Evolutionary conservation across 2,888 invertebrate species (phyloP).

Genomic region (Suillia variegata): DNA sequence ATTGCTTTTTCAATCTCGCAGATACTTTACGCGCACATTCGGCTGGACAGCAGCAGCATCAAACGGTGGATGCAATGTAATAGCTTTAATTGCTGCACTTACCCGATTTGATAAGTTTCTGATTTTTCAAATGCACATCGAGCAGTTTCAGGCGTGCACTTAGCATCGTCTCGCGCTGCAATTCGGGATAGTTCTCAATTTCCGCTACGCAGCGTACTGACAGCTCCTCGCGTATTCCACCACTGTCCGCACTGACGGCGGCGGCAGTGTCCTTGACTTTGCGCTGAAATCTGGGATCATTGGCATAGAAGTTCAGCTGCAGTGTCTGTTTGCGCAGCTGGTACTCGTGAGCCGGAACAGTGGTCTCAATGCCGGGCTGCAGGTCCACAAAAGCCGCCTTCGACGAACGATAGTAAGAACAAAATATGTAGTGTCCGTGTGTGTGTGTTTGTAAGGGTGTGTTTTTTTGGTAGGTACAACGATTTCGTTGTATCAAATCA

Average conservation of each 20-base stretch:
- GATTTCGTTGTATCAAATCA: background rate
- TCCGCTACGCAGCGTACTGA: conserved; percentile 58
- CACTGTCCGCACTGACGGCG: conserved; percentile 24
- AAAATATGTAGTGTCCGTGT: background rate
- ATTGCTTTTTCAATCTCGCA: too few species aligned
- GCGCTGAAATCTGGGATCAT: conserved; percentile 47
- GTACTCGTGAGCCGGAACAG: conserved; percentile 54
- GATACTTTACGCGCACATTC: too few species aligned
- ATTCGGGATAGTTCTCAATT: conserved; percentile 49
- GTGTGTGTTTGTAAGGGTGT: background rate
- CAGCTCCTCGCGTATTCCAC: conserved; percentile 41
- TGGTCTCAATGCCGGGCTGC: conserved; percentile 50
- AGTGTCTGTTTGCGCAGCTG: conserved; percentile 50
- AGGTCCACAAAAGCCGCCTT: conserved; percentile 47
- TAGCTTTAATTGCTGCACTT: conserved; percentile 22
- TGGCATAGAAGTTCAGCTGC: conserved; percentile 55
- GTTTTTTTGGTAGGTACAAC: background rate
- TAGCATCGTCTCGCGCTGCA: conserved; percentile 45
- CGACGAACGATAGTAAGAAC: conserved; percentile 2
- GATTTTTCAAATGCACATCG: conserved; percentile 54
- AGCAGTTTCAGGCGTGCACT: conserved; percentile 47
- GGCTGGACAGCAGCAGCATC: too few species aligned
- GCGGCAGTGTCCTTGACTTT: too few species aligned
- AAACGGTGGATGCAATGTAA: too few species aligned
- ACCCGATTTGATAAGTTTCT: conserved; percentile 57